A percentile compares a stretch with the other conserved stretches of the same genome.
Conservation (phyloP, 23 tunicate species). For the Botrylloides violaceus region DNA sequence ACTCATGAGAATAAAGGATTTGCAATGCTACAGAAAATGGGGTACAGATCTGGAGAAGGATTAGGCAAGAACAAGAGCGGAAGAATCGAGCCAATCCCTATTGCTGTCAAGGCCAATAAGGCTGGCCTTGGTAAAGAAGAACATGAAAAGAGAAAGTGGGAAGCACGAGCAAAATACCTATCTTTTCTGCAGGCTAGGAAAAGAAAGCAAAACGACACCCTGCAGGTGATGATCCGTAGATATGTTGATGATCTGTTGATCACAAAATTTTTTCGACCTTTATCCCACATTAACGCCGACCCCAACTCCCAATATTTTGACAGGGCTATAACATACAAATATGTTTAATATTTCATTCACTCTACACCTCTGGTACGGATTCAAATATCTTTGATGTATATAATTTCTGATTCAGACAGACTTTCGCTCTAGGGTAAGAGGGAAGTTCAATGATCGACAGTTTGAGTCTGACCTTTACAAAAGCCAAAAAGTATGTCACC, state of each 20-base stretch:
- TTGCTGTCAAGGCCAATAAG: constrained; percentile 50
- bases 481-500: constrained; percentile 79
- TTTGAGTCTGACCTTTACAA: constrained; percentile 52
- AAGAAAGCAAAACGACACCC: constrained; percentile 32
- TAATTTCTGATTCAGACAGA: constrained; percentile 26
- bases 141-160: constrained; percentile 36
- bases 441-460: constrained; percentile 31
- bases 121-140: constrained; percentile 80
- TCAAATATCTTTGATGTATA: no score
- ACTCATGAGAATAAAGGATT: constrained; percentile 67
- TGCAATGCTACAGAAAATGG: constrained; percentile 86
- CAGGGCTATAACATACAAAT: no score
- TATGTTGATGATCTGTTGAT: neutral
- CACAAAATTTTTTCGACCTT: neutral
- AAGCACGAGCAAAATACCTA: constrained; percentile 25
- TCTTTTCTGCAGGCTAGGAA: constrained; percentile 28
- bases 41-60: constrained; percentile 78
- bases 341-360: no score
- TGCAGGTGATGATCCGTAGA: constrained; percentile 19
- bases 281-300: neutral
- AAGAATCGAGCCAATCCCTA: constrained; percentile 70
- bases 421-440: constrained; percentile 73
- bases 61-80: constrained; percentile 72
- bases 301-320: neutral
- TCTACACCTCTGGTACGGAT: no score